Conservation (phyloP, 2,888 invertebrate genomes). For the Melinaea marsaeus region DNA sequence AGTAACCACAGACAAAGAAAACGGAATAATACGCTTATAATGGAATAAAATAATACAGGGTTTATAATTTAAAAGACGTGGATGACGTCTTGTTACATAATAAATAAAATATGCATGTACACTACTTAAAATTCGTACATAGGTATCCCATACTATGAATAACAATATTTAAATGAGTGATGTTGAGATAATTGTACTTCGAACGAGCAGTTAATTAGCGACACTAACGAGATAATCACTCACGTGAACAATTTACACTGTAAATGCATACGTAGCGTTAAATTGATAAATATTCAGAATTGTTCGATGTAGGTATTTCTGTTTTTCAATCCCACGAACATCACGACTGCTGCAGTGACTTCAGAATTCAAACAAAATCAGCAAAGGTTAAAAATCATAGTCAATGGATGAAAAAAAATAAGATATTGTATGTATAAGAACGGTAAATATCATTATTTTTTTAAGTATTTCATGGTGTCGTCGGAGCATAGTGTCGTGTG, state of each 20-base stretch:
- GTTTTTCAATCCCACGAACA: conserved; percentile 47
- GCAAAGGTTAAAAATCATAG: no score
- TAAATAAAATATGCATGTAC: conserved; percentile 2
- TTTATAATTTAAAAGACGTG: neutral
- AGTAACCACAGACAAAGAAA: no score
- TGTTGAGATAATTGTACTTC: conserved; percentile 15
- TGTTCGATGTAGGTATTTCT: conserved; percentile 59
- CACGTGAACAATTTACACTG: conserved; percentile 36
- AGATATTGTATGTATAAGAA: no score
- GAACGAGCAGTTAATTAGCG: conserved; percentile 42
- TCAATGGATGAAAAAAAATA: no score
- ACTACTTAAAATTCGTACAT: no score
- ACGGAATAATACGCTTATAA: neutral
- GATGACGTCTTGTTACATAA: neutral
- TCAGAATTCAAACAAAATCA: no score
- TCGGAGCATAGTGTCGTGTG: no score
- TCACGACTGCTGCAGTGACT: conserved; percentile 41
- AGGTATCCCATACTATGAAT: no score
- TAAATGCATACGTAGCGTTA: conserved; percentile 52
- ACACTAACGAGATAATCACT: conserved; percentile 36
- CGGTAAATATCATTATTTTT: no score
- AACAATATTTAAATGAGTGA: no score
- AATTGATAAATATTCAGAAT: conserved; percentile 68
- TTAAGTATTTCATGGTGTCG: no score
- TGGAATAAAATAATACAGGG: no score